phyloP scores from a whole-genome alignment of 2,888 invertebrate genomes.

The Argyra leucocephala region DNA sequence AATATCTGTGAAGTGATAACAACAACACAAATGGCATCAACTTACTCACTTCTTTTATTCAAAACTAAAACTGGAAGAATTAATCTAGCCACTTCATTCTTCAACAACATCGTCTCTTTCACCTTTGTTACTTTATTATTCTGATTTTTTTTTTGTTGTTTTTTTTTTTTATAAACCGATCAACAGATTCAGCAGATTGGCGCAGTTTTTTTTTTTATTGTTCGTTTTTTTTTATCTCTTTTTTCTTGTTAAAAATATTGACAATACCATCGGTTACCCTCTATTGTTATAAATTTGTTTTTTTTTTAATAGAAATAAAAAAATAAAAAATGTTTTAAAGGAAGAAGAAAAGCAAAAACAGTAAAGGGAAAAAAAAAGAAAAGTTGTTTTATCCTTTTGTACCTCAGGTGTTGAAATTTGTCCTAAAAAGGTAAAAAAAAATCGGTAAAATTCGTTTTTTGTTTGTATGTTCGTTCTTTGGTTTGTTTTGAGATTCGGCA shows the following conservation, averaged over 20 bases:
- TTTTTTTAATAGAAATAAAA: background rate
- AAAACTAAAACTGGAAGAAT: conserved; percentile 9
- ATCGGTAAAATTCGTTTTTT: too few relatives aligned
- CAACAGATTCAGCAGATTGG: background rate
- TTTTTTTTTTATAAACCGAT: too few relatives aligned
- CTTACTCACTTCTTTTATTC: too few relatives aligned
- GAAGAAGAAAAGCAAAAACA: conserved; percentile 4
- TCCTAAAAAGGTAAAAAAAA: background rate
- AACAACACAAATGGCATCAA: too few relatives aligned
- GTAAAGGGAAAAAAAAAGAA: conserved; percentile 1
- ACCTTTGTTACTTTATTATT: too few relatives aligned
- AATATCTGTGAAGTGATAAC: too few relatives aligned
- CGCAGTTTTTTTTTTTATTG: background rate
- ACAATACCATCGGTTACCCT: conserved; percentile 15
- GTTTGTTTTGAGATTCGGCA: background rate
- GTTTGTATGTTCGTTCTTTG: background rate
- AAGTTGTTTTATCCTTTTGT: background rate
- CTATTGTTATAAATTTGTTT: conserved; percentile 22
- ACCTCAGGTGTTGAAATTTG: background rate
- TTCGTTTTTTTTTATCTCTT: background rate
- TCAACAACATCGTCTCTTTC: too few relatives aligned
- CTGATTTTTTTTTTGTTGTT: too few relatives aligned
- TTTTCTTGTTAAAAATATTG: background rate
- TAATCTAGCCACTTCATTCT: conserved; percentile 10
- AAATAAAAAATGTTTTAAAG: background rate